Percentiles rank a stretch among this genome's conserved stretches.
Conservation (phyloP, 1,140 invertebrate species). For the Lithobius niger region DNA sequence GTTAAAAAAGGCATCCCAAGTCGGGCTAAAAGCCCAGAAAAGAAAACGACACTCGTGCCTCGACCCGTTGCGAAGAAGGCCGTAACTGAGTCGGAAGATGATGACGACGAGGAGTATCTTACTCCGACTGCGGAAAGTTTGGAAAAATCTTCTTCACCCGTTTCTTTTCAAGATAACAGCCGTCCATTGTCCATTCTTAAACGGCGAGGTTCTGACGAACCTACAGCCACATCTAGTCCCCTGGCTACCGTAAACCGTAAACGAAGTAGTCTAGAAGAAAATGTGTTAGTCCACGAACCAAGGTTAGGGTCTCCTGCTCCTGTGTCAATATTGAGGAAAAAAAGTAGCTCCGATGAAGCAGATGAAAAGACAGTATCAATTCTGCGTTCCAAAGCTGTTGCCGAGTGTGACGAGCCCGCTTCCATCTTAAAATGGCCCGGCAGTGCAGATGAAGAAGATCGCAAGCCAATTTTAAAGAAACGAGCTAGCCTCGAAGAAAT, state of each 20-base stretch:
- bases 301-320: background rate
- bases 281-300: background rate
- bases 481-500: conserved; percentile 44
- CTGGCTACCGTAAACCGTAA: background rate
- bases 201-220: conserved; percentile 39
- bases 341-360: conserved; percentile 51
- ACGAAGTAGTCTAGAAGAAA: background rate
- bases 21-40: background rate
- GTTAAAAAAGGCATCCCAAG: conserved; percentile 19
- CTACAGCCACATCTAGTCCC: background rate
- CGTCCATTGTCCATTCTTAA: conserved; percentile 62
- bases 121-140: conserved; percentile 22
- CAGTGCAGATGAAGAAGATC: background rate
- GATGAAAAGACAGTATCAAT: background rate
- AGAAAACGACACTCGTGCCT: background rate
- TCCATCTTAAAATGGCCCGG: too few species aligned
- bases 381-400: background rate
- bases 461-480: conserved; percentile 58
- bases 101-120: conserved; percentile 4
- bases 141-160: too few species aligned
- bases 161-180: conserved; percentile 33
- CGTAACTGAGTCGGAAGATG: background rate
- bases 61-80: background rate
- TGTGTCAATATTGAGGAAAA: conserved; percentile 1
- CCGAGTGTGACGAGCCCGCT: too few species aligned